phyloP scores from a whole-genome alignment of 1,140 invertebrate genomes.

The Drosophila azteca region DNA sequence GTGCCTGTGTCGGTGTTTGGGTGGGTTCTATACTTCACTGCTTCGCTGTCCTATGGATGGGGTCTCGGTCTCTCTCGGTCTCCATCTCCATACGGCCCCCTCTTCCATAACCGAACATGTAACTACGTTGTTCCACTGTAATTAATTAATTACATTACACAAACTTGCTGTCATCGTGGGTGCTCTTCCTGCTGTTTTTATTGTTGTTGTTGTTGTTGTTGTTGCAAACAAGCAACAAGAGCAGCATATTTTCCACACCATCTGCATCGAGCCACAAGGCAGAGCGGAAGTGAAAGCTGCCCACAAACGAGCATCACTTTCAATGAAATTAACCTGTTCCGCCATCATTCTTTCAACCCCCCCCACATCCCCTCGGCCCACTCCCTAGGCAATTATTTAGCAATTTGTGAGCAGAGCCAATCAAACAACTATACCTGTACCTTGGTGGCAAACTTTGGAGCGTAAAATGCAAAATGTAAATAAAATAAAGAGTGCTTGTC shows the following conservation, averaged over 20 bases:
- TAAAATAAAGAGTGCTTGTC: conserved; percentile 7
- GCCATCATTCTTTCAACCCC: conserved; percentile 46
- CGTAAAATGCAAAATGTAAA: conserved; percentile 72
- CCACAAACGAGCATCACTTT: conserved; percentile 69
- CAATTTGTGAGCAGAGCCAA: conserved; percentile 75
- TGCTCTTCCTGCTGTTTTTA: conserved; percentile 17
- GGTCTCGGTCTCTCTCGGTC: neutral
- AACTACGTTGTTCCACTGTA: conserved; percentile 70
- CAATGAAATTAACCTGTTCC: conserved; percentile 75
- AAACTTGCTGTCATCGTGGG: conserved; percentile 74
- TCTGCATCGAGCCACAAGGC: conserved; percentile 7
- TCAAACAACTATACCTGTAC: conserved; percentile 66
- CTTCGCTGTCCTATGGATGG: conserved; percentile 3
- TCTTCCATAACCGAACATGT: conserved; percentile 34
- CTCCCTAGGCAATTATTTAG: conserved; percentile 64
- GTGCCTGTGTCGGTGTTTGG: no score
- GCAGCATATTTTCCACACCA: no score
- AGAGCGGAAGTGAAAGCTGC: conserved; percentile 33
- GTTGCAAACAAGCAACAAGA: neutral
- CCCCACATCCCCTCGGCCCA: neutral
- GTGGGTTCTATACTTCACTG: neutral
- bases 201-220: conserved; percentile 8
- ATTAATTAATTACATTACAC: conserved; percentile 81
- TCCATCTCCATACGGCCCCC: neutral
- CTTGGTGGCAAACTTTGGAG: conserved; percentile 55